Conservation (phyloP, 2,888 invertebrate genomes). For the Melieria omissa region DNA sequence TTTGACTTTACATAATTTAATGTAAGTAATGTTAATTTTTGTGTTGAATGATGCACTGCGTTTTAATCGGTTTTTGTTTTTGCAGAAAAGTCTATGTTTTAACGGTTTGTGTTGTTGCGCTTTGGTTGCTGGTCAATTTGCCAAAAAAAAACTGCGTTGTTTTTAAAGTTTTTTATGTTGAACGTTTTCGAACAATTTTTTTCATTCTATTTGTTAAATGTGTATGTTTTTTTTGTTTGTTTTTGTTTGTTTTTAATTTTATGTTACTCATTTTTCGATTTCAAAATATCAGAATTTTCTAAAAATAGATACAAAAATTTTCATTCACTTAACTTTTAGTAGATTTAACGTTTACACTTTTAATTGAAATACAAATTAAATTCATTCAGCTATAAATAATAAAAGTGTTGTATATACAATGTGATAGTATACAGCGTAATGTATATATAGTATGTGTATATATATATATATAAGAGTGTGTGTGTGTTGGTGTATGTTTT, state of each 20-base stretch:
- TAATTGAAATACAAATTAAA: conserved; percentile 32
- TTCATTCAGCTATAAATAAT: conserved; percentile 3
- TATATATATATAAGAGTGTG: conserved; percentile 7
- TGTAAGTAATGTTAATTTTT: neutral
- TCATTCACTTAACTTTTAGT: neutral
- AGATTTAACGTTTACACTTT: conserved; percentile 8
- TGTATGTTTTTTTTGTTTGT: neutral
- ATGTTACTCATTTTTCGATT: neutral
- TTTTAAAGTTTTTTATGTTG: conserved; percentile 19
- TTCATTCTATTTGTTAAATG: neutral
- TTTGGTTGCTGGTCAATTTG: neutral
- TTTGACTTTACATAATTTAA: too few relatives aligned
- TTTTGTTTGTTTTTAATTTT: neutral
- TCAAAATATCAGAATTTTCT: neutral
- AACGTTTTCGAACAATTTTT: conserved; percentile 25
- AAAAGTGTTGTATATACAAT: neutral
- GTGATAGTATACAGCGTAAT: neutral
- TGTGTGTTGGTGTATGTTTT: neutral
- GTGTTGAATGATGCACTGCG: neutral
- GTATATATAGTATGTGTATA: conserved; percentile 12
- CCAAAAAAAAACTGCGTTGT: too few relatives aligned
- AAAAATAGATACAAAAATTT: neutral
- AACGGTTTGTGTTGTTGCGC: conserved; percentile 8
- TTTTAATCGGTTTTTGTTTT: conserved; percentile 14
- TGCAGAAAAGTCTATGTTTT: conserved; percentile 46